phyloP scores from a whole-genome alignment of 2,113 vertebrate species.

The Prunella fulvescens region DNA sequence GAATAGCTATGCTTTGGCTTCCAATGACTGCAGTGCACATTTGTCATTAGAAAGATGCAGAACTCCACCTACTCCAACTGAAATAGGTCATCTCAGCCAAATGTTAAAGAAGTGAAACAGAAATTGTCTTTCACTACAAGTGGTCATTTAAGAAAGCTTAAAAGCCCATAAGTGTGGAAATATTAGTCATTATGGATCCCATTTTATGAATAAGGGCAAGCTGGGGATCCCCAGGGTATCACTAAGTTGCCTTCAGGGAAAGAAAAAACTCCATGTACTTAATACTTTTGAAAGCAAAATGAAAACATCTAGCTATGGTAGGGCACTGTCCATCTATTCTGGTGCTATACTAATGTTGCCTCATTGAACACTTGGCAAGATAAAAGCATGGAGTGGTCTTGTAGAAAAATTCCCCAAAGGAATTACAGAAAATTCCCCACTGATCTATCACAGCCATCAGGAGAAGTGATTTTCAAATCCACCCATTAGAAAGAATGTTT shows the following conservation, averaged over 20 bases:
- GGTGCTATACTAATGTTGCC: neutral
- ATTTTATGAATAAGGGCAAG: neutral
- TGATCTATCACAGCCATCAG: neutral
- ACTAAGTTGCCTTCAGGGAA: neutral
- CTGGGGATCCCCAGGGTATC: rapidly evolving
- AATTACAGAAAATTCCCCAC: neutral
- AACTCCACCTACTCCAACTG: neutral
- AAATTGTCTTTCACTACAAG: neutral
- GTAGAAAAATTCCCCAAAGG: neutral
- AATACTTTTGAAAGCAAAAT: neutral
- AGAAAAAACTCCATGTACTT: rapidly evolving
- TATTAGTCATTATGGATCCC: neutral
- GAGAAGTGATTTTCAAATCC: neutral
- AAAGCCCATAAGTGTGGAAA: neutral
- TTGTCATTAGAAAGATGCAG: neutral
- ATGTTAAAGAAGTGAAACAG: neutral
- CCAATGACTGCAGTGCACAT: neutral
- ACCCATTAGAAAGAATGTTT: neutral
- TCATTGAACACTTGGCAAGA: neutral
- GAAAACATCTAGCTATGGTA: neutral
- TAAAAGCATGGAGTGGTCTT: neutral
- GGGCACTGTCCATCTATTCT: neutral
- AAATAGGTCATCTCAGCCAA: neutral
- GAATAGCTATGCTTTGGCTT: neutral
- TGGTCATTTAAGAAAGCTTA: neutral